A percentile compares a stretch with the other conserved stretches of the same genome.
phyloP scores from a whole-genome alignment of 2,113 vertebrate genomes.

The Synchiropus splendidus region DNA sequence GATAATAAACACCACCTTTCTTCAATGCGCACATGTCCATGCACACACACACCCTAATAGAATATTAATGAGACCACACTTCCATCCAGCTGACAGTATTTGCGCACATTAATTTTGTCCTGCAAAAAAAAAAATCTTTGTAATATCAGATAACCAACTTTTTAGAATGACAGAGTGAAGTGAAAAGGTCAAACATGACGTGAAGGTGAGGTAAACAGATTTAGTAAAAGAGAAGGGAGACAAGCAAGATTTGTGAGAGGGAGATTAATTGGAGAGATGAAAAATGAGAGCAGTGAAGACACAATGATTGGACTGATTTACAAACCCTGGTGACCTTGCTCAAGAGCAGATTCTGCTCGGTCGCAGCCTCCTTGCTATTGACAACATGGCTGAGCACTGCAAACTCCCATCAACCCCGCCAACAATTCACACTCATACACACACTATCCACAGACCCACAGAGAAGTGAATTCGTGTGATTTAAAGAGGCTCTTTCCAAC shows the following conservation, averaged over 20 bases:
- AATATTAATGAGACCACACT: too few relatives aligned
- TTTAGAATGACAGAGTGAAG: too few relatives aligned
- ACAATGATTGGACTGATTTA: slow-evolving; percentile 37
- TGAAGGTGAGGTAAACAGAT: slow-evolving; percentile 11
- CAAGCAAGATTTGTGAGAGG: slow-evolving; percentile 5
- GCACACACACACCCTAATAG: too few relatives aligned
- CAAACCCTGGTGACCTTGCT: slow-evolving; percentile 56
- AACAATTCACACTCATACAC: too few relatives aligned
- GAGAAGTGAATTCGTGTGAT: slow-evolving; percentile 61
- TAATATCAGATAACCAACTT: too few relatives aligned
- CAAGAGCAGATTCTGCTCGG: slow-evolving; percentile 54
- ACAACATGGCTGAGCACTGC: slow-evolving; percentile 15
- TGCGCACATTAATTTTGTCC: too few relatives aligned
- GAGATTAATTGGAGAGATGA: slow-evolving; percentile 26
- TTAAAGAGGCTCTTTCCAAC: slow-evolving; percentile 42
- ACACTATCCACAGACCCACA: too few relatives aligned
- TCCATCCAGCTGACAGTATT: too few relatives aligned
- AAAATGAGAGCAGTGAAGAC: slow-evolving; percentile 18
- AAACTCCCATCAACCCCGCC: too few relatives aligned
- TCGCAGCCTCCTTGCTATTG: slow-evolving; percentile 29
- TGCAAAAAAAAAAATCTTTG: too few relatives aligned
- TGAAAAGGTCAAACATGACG: slow-evolving; percentile 11
- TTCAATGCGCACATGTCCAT: too few relatives aligned
- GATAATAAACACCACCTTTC: too few relatives aligned
- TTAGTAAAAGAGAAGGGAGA: neutral